Evolutionary conservation across 2,888 invertebrate genomes (phyloP), one percentile per base, ranked within the genome.

Genomic region (Catocala sponsa): DNA sequence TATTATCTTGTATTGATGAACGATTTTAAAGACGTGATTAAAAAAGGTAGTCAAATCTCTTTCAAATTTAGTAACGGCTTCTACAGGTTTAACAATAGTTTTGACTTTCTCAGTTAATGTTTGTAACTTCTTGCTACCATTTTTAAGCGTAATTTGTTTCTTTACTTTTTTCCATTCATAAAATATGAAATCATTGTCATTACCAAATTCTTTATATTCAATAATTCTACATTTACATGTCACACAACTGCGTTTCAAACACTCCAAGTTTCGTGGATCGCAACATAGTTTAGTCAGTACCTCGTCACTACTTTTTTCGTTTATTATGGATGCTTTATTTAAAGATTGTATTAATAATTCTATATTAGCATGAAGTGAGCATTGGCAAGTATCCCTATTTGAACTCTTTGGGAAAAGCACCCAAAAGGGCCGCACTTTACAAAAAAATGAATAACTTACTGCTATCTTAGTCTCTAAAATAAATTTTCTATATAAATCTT

Each of bases 401-500:
- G 32, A 11, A 46, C 41, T 35, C 38, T 60, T 61, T 35, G 67
- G 63, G 32, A 44, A 55, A 12, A 60, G 35, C 4, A 62, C 53
- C 65, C 62, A 65, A 59, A 59, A 62, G 4, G 62, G 62, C 41
- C 62, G 42, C 12, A 25, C 13, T 49, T 53, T 65, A 51, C 65
- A 65, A 62, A 65, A 65, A 12, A 47, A 55, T 12, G 62, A 59
- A 38, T 62, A 65, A 58, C 49, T 47, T 12, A 55, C 41, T 15
- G 48, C 55, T 32, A 25, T 43, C 5, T 60, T 54, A 35, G 44
- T 54, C 53, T 44, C 43, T 15, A 15, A 54, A 55, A 50, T 33
- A 65, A 50, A 50, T 57, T 41, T 12, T 50, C n/a, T n/a, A 54
- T 57, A 50, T 33, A 65, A 50, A 50, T 57, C 46, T 12, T 50